Conservation (phyloP, 2,888 invertebrate species). For the Hydrotaea diabolus region DNA sequence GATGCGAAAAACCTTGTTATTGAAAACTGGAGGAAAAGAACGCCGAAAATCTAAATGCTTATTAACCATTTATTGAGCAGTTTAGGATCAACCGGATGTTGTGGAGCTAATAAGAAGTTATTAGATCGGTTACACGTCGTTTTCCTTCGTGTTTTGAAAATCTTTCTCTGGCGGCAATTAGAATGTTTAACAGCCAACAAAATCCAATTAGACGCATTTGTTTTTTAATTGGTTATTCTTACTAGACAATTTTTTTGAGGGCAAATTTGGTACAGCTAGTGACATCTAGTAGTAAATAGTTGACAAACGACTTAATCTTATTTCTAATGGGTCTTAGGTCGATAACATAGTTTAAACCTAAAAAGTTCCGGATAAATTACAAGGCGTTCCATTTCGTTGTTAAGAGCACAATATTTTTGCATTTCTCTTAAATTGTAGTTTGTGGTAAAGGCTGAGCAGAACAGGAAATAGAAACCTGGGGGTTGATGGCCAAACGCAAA, state of each 20-base stretch:
- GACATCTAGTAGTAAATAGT: constrained; percentile 51
- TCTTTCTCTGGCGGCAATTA: too few species aligned
- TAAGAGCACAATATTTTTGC: constrained; percentile 49
- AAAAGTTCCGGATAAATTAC: constrained; percentile 49
- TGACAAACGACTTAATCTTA: not conserved
- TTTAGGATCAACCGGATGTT: too few species aligned
- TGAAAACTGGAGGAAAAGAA: too few species aligned
- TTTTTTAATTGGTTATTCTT: not conserved
- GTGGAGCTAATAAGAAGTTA: too few species aligned
- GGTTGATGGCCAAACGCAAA: constrained; percentile 49
- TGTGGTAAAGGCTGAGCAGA: not conserved
- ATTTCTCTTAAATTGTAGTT: constrained; percentile 50
- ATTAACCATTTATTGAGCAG: too few species aligned
- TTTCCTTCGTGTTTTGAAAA: too few species aligned
- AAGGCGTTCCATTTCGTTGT: constrained; percentile 19
- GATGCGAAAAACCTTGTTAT: too few species aligned
- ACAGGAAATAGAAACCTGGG: constrained; percentile 1
- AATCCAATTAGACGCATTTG: too few species aligned
- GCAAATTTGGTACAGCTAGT: not conserved
- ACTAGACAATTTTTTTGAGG: not conserved
- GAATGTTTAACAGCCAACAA: too few species aligned
- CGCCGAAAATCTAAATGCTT: too few species aligned
- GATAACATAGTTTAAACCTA: constrained; percentile 51
- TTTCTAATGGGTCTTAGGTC: constrained; percentile 51
- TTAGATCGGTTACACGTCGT: too few species aligned